These are phyloP conservation scores for Bombycilla garrulus DNA, from an alignment of 2,113 vertebrate genomes.

Conservation along the genomic window DNA sequence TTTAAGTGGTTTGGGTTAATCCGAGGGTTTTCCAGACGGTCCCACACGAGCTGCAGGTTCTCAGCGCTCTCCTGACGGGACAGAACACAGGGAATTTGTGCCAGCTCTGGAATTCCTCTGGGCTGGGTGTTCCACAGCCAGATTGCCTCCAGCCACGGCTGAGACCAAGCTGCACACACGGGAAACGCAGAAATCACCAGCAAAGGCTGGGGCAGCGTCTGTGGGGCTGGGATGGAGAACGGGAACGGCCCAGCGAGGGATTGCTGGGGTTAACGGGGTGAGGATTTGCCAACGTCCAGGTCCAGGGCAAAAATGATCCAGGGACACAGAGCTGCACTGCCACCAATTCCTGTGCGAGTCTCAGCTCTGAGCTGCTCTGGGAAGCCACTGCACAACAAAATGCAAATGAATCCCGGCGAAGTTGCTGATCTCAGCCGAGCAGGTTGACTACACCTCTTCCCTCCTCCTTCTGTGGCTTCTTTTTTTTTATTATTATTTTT, in stretches of 20 bases:
- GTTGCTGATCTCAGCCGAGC: constrained; percentile 38
- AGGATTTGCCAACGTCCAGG: background rate
- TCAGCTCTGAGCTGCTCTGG: background rate
- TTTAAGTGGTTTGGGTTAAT: background rate
- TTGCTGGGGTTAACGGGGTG: background rate
- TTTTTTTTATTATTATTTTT: background rate
- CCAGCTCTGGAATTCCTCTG: background rate
- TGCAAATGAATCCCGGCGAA: background rate
- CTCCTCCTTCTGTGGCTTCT: background rate
- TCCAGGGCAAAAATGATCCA: background rate
- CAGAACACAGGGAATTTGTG: background rate
- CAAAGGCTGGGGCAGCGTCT: background rate
- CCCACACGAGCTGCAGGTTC: background rate
- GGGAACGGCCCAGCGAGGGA: background rate
- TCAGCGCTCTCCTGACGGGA: fast-evolving
- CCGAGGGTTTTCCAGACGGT: background rate
- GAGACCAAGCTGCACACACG: background rate
- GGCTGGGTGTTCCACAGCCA: background rate
- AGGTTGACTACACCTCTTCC: background rate
- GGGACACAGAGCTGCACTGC: background rate
- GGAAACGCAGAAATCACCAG: background rate
- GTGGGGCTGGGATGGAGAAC: background rate
- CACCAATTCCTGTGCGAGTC: background rate
- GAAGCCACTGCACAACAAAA: background rate
- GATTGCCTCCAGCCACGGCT: background rate